A percentile compares a stretch with the other conserved stretches of the same genome.
Conservation (phyloP, 2,888 invertebrate species). For the Tenthredo scrophulariae region DNA sequence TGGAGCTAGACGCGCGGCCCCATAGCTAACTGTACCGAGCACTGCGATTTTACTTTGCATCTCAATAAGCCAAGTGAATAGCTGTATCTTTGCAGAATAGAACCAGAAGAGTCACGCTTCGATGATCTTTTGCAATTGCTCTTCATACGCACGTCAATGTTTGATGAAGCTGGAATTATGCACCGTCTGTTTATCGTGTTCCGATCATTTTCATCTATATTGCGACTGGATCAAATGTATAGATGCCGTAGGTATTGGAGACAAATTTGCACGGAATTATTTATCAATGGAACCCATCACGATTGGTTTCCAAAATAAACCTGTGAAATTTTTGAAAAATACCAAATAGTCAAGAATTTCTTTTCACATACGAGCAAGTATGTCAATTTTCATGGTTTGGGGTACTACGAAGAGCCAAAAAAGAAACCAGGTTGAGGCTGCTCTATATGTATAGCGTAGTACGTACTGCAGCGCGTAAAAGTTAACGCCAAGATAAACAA, state of each 20-base stretch:
- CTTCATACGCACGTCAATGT: constrained; percentile 42
- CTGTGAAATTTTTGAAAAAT: neutral
- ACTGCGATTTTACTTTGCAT: constrained; percentile 34
- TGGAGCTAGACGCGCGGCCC: constrained; percentile 33
- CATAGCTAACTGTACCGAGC: constrained; percentile 38
- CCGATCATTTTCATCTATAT: neutral
- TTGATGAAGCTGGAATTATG: constrained; percentile 27
- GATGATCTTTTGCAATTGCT: constrained; percentile 21
- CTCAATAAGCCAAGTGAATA: constrained; percentile 48
- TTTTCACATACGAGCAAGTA: neutral
- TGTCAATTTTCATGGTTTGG: neutral
- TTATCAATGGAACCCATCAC: neutral
- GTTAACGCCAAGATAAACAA: constrained; percentile 42
- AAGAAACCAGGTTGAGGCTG: neutral
- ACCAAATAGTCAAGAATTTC: neutral
- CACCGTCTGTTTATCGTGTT: neutral
- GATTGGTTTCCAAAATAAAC: neutral
- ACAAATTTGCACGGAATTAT: neutral
- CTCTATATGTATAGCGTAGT: neutral
- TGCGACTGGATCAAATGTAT: neutral
- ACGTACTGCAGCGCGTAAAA: constrained; percentile 21
- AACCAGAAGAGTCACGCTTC: constrained; percentile 42
- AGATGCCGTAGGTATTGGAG: neutral
- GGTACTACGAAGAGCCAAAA: neutral
- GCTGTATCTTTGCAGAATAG: constrained; percentile 36